Evolutionary conservation across 2,113 vertebrate genomes (phyloP), one percentile per base, ranked within the genome.

Genomic region (Atherinomorus stipes): DNA sequence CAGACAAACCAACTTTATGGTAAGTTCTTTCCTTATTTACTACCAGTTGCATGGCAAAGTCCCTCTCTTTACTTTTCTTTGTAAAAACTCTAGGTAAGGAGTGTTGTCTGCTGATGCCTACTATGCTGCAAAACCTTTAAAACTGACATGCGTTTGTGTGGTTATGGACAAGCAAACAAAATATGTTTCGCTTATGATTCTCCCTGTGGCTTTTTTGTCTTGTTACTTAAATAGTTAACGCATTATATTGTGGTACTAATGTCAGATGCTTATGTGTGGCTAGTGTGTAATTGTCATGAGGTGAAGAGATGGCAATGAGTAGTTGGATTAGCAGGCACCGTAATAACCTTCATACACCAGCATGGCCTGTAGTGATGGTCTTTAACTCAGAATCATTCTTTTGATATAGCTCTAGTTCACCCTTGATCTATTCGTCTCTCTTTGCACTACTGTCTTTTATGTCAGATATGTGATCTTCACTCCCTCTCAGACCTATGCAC

Each of bases 1-100:
- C 83, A 90, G 80, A 66, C 90, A 93, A 85, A 92, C 79, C 85
- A 93, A 91, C 73, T 86, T 90, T 45, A 85, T 91, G 89, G 90
- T 94, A 90, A 89, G 73, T 7, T 7, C 23, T 8, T 4, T 2
- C 52, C 45, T 58, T 26, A 40, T 69, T 61, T 13, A 53, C 45
- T 57, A 45, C 44, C 12, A 0, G 67, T 28, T 54, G 42, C 25
- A 73, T 44, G n/a, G 57, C 31, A 70, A 42, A 78, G 4, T 18
- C 7, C 21, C 18, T 31, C 31, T 57, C 13, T 25, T 70, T 74
- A n/a, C 21, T 21, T 18, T 22, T 38, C 12, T 22, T 59, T 42
- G 45, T 65, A 28, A 16, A 50, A 51, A 67, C 28, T 73, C 25
- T 11, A 62, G 44, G 25, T 37, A 50, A 59, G 15, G 51, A 44